These are phyloP conservation scores for Sturnus vulgaris DNA, from an alignment of 2,113 vertebrate species.

Conservation along the genomic window DNA sequence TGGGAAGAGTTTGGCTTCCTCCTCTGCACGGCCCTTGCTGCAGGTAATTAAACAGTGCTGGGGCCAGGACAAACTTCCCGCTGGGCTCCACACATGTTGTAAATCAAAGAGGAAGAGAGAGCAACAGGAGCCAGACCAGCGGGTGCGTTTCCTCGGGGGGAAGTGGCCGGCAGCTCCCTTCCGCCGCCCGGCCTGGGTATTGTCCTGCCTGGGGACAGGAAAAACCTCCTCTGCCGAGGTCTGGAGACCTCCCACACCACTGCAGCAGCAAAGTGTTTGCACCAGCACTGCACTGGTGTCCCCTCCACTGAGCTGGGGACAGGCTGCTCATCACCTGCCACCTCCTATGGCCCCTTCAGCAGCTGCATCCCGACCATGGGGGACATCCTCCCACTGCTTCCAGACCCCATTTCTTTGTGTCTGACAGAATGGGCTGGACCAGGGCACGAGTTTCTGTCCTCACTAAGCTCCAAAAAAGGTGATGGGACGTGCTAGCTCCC, in stretches of 20 bases:
- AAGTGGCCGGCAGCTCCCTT: constrained; percentile 51
- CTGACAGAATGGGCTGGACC: background rate
- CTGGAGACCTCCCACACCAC: background rate
- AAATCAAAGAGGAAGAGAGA: constrained; percentile 42
- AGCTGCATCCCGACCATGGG: background rate
- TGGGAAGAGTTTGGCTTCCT: background rate
- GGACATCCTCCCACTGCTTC: background rate
- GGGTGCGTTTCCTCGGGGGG: background rate
- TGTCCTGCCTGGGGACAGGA: constrained; percentile 48
- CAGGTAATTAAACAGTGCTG: background rate
- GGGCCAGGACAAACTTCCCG: background rate
- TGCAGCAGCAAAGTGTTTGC: background rate
- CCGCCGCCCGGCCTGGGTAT: background rate
- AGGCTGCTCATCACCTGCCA: background rate
- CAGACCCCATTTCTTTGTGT: fast-evolving
- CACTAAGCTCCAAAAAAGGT: background rate
- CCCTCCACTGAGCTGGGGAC: background rate
- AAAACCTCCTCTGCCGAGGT: background rate
- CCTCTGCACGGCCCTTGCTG: background rate
- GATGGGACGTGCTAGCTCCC: background rate
- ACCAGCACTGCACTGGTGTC: background rate
- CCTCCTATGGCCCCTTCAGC: background rate
- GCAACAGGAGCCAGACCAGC: background rate
- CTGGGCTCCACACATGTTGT: fast-evolving
- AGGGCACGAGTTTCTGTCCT: background rate